Evolutionary conservation across 2,888 invertebrate genomes (phyloP).

Genomic region (Drosophila putrida): DNA sequence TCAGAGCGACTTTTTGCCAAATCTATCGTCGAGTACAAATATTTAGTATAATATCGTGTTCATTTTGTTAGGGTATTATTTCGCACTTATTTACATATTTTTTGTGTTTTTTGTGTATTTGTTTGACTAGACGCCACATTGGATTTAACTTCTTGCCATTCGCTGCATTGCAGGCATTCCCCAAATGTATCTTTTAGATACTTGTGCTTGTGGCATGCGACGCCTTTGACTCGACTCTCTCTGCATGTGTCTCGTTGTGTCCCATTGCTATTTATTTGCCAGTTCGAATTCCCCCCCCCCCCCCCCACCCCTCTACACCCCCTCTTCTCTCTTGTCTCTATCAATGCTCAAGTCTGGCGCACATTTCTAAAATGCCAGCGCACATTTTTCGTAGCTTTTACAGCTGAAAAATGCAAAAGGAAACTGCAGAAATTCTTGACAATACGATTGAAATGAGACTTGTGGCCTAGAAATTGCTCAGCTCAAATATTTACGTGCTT

Average conservation of each 20-base stretch:
- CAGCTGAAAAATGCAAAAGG: slow-evolving; percentile 31
- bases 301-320: not conserved
- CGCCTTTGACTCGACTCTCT: slow-evolving; percentile 38
- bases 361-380: slow-evolving; percentile 74
- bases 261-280: slow-evolving; percentile 46
- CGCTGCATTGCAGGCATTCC: slow-evolving; percentile 75
- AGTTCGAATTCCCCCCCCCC: not conserved
- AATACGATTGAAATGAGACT: slow-evolving; percentile 46
- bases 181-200: slow-evolving; percentile 64
- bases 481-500: slow-evolving; percentile 39
- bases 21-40: not conserved
- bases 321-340: too few relatives aligned
- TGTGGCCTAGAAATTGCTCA: slow-evolving; percentile 51
- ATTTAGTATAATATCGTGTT: slow-evolving; percentile 56
- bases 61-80: slow-evolving; percentile 45
- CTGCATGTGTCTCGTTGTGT: slow-evolving; percentile 15
- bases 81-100: too few relatives aligned
- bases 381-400: slow-evolving; percentile 56
- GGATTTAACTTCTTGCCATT: slow-evolving; percentile 60
- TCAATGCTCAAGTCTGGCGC: slow-evolving; percentile 59
- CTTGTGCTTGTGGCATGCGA: slow-evolving; percentile 66
- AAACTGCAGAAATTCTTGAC: slow-evolving; percentile 32
- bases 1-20: slow-evolving; percentile 48
- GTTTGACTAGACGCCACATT: slow-evolving; percentile 26
- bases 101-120: slow-evolving; percentile 54